A percentile compares a stretch with the other conserved stretches of the same genome.
phyloP scores from a whole-genome alignment of 2,797 vertebrate genomes.

The Helarctos malayanus region DNA sequence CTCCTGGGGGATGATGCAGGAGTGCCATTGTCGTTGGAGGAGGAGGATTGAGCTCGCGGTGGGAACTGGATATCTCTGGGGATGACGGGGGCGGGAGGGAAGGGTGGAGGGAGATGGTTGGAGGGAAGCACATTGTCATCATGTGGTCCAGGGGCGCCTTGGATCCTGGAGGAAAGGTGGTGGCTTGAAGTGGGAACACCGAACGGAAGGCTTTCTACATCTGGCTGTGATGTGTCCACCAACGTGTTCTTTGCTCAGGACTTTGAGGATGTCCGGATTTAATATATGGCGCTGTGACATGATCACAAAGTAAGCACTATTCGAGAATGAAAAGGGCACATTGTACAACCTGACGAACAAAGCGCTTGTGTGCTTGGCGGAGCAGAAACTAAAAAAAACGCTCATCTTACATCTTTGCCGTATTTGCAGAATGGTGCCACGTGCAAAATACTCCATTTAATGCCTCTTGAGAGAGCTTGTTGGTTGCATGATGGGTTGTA shows the following conservation, averaged over 20 bases:
- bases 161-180: not conserved
- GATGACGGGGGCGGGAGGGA: no score
- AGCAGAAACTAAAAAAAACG: not conserved
- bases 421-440: not conserved
- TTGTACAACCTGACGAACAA: not conserved
- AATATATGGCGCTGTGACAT: accelerated
- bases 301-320: accelerated
- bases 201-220: not conserved
- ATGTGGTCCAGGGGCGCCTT: not conserved
- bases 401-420: accelerated
- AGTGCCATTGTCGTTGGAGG: no score
- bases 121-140: accelerated
- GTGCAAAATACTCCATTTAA: not conserved
- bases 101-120: not conserved
- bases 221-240: not conserved
- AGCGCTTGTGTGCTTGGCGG: no score
- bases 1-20: no score
- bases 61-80: not conserved
- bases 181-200: not conserved
- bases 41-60: accelerated
- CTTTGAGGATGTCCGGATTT: accelerated
- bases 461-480: not conserved
- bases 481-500: not conserved
- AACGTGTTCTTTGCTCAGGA: no score
- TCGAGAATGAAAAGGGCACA: no score